Base-by-base conservation (phyloP, 2,888 invertebrate species). In the Hecatera dysodea region DNA sequence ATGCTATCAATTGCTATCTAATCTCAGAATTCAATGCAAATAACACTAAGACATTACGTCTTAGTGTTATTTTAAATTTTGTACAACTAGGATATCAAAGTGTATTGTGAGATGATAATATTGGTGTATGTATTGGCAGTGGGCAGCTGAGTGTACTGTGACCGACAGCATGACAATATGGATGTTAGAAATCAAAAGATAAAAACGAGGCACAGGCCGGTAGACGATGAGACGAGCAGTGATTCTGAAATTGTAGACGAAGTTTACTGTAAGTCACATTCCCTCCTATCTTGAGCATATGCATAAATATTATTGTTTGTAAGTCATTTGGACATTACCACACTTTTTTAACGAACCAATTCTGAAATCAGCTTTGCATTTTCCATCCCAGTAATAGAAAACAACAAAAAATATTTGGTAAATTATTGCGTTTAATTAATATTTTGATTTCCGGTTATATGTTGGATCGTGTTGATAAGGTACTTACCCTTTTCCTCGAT, bases 201-300 rank as follows among this genome's bases (percentile, higher is more conserved):
- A 44, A 93, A 87, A 83, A 76, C 84, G 29, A 92, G 91, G 77
- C 94, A 90, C 68, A 91, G 95, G 68, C 95, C 95, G 59, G 91
- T 95, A 76, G 93, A 95, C 74, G 95, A 95, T 80, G 96, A 95
- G 75, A 95, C 94, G 11, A 92, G 86, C 82, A 96, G 96, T 86
- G 95, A 95, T 78, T 92, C 92, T 76, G 95, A 92, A 67, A 82
- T 88, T 69, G 71, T 94, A 89, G 94, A 95, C 77, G 88, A 83
- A 67, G 87, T 82, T 60, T 80, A 84, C 77, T 87, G 94, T 95
- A 90, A 95, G 95, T 94, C 63, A 71, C 56, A 56, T 57, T 75
- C 50, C 80, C 50, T 74, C 63, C 55, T 39, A 48, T 75, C 27
- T 73, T 78, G 52, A 72, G 48, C 56, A 50, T 60, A 50, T 39